These are phyloP conservation scores for Ganaspis sp. DNA, from an alignment of 1,140 invertebrate genomes.

Conservation along the genomic window DNA sequence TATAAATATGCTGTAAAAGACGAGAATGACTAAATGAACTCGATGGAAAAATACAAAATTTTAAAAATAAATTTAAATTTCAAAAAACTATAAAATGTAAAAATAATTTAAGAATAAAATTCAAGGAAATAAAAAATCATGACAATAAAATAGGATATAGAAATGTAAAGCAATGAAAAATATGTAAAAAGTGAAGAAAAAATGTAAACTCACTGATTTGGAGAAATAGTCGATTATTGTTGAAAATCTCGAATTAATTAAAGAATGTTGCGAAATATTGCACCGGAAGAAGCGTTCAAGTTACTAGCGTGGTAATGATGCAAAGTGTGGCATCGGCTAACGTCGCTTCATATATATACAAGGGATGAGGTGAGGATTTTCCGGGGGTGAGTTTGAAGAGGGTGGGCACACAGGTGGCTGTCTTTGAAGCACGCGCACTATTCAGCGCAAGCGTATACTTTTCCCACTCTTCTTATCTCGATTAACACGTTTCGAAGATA, in stretches of 20 bases:
- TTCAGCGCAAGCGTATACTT: conserved; percentile 6
- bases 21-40: no score
- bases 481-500: conserved; percentile 24
- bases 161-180: not conserved
- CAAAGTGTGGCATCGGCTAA: conserved; percentile 56
- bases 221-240: not conserved
- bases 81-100: no score
- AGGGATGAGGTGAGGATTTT: conserved; percentile 43
- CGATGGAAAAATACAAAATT: no score
- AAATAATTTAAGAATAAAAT: no score
- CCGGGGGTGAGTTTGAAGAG: conserved; percentile 39
- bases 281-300: conserved; percentile 32
- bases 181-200: not conserved
- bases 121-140: no score
- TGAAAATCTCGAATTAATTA: conserved; percentile 21
- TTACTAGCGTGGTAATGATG: conserved; percentile 54
- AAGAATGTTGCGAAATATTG: not conserved
- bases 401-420: conserved; percentile 53
- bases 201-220: not conserved
- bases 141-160: no score
- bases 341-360: conserved; percentile 60
- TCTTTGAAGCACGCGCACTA: conserved; percentile 29
- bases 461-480: not conserved
- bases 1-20: no score
- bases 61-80: no score